A percentile compares a stretch with the other conserved stretches of the same genome.
Conservation (phyloP, 1,140 invertebrate genomes). For the Octopus sinensis region DNA sequence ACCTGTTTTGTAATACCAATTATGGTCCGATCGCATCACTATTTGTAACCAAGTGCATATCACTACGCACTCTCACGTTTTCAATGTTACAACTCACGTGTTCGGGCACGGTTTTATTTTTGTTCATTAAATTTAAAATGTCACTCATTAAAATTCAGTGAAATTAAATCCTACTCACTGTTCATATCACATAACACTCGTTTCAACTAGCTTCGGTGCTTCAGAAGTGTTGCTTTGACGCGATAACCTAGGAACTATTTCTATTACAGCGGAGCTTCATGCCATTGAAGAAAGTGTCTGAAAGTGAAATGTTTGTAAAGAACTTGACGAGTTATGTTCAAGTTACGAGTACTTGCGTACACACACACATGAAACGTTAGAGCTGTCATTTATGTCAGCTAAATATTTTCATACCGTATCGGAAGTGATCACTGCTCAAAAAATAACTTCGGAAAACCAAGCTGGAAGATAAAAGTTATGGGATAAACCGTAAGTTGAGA, state of each 20-base stretch:
- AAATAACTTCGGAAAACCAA: neutral
- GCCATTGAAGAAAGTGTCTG: neutral
- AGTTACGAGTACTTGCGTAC: neutral
- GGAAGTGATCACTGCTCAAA: slow-evolving; percentile 3
- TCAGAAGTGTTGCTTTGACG: neutral
- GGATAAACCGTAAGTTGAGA: too few relatives aligned
- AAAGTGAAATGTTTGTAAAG: neutral
- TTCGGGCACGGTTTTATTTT: slow-evolving; percentile 1
- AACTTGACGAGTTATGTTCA: neutral
- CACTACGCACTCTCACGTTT: slow-evolving; percentile 6
- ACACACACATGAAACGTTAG: neutral
- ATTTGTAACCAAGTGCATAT: neutral
- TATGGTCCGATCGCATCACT: neutral
- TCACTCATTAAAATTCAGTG: neutral
- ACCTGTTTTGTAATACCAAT: neutral
- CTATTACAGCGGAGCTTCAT: neutral
- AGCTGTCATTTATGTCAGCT: neutral
- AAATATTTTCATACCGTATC: neutral
- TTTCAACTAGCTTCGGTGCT: neutral
- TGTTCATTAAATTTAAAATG: neutral
- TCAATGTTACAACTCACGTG: slow-evolving; percentile 10
- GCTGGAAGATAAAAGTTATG: too few relatives aligned
- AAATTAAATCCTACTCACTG: neutral
- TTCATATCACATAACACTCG: neutral
- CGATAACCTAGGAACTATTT: neutral